Percentiles rank a stretch among this genome's conserved stretches.
Evolutionary conservation across 2,113 vertebrate species (phyloP).

Genomic region (Clarias macrocephalus): DNA sequence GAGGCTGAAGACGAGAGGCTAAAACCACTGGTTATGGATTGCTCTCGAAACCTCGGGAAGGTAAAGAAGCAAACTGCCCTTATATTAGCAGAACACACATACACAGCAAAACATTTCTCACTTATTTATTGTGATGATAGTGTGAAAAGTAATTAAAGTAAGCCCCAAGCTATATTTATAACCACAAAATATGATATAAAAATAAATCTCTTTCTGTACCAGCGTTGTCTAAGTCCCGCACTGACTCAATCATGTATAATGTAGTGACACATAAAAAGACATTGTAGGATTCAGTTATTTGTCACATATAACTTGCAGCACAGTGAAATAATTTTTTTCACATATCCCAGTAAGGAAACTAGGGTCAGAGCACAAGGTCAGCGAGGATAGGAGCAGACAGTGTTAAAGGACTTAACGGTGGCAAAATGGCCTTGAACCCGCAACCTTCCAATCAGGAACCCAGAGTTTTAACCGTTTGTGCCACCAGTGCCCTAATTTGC

Average conservation of each 20-base stretch:
- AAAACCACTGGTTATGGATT: constrained; percentile 61
- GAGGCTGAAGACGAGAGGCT: constrained; percentile 66
- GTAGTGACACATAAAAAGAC: too few species aligned
- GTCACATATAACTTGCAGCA: too few species aligned
- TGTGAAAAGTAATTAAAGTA: neutral
- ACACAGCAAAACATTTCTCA: neutral
- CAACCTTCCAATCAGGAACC: too few species aligned
- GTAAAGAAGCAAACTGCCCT: constrained; percentile 61
- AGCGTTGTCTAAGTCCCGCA: neutral
- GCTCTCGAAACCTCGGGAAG: constrained; percentile 67
- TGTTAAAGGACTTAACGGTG: too few species aligned
- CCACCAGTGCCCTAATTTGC: too few species aligned
- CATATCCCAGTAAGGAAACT: too few species aligned
- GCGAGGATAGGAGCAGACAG: too few species aligned
- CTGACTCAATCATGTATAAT: neutral
- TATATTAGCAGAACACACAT: neutral
- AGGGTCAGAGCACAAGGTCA: too few species aligned
- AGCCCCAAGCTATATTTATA: neutral
- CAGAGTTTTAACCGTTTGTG: too few species aligned
- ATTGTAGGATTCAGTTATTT: too few species aligned
- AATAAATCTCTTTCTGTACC: neutral
- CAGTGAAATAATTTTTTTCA: too few species aligned
- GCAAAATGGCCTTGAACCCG: too few species aligned
- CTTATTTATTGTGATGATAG: neutral
- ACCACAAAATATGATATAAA: neutral